Base-by-base conservation (phyloP, 2,888 invertebrate genomes). In the Amphimallon solstitiale region DNA sequence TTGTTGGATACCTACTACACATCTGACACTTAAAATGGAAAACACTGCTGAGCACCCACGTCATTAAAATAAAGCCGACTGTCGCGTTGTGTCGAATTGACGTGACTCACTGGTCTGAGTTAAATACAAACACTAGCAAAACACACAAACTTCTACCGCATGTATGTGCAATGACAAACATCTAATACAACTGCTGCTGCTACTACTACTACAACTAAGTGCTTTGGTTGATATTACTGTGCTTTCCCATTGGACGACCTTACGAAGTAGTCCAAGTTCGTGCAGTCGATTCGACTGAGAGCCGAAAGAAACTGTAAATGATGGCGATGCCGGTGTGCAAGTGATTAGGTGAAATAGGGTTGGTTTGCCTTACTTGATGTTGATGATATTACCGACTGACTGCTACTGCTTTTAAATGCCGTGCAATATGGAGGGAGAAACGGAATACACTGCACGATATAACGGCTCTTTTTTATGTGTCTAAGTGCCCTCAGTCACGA, bases 191-290 rank as follows among this genome's bases (percentile, higher is more conserved):
- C 19, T 19, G 15, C 48, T 34, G 19, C 10, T 52, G 37, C 51
- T 51, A 35, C 52, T 40, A 56, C 56, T 38, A 40, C 40, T n/a
- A n/a, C 21, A 40, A 23, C 40, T 40, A 40, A n/a, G 38, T 56
- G 38, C 37, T 56, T 49, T 17, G 37, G 65, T 37, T 51, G 37
- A 62, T 38, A 38, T 29, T 29, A 29, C 45, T 38, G 34, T 52
- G 63, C 65, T 67, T 67, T 72, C 65, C 68, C 68, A 75, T 76
- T 76, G 75, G 71, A 43, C 76, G 77, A 77, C 78, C 78, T 79
- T 75, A 52, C 65, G 54, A 79, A 78, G 77, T 78, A 75, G 78
- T 73, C 73, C 78, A 80, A 79, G 79, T 79, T 78, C 78, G 76
- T 61, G 56, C 56, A 56, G 14, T 56, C 52, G 19, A 15, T 40